phyloP scores from a whole-genome alignment of 2,888 invertebrate genomes.

The Drosophila histrio region DNA sequence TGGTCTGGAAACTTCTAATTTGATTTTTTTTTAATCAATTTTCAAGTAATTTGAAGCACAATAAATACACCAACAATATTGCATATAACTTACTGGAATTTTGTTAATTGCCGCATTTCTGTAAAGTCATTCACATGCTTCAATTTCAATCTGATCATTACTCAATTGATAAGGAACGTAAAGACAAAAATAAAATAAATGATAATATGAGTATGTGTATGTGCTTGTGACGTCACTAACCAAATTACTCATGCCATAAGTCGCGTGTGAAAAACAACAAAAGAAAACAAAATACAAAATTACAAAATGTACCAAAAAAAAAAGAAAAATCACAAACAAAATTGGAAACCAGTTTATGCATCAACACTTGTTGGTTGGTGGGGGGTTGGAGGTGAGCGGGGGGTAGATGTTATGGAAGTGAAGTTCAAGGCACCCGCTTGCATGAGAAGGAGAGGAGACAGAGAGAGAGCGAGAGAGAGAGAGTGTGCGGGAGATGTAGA shows the following conservation, averaged over 20 bases:
- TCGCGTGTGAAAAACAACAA: conserved; percentile 47
- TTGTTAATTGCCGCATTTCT: conserved; percentile 29
- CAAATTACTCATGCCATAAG: conserved; percentile 42
- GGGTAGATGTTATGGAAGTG: neutral
- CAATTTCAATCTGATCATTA: conserved; percentile 17
- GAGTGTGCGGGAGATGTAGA: neutral
- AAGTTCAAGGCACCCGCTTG: conserved; percentile 1
- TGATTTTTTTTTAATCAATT: conserved; percentile 36
- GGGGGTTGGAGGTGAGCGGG: neutral
- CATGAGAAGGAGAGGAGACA: neutral
- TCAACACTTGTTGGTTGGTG: neutral
- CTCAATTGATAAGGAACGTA: conserved; percentile 28
- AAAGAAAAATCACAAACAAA: conserved; percentile 5
- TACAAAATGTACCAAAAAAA: neutral
- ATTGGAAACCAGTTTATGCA: conserved; percentile 44
- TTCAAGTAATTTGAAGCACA: conserved; percentile 28
- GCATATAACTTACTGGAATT: conserved; percentile 1
- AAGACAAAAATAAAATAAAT: conserved; percentile 6
- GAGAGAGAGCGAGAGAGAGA: neutral
- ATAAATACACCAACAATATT: neutral
- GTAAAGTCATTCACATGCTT: conserved; percentile 43
- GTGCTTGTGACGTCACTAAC: conserved; percentile 50
- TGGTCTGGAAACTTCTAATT: conserved; percentile 51
- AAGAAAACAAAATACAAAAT: neutral
- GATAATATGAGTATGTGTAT: conserved; percentile 5